Evolutionary conservation across 1,140 invertebrate species (phyloP).

Genomic region (Solenopsis invicta): DNA sequence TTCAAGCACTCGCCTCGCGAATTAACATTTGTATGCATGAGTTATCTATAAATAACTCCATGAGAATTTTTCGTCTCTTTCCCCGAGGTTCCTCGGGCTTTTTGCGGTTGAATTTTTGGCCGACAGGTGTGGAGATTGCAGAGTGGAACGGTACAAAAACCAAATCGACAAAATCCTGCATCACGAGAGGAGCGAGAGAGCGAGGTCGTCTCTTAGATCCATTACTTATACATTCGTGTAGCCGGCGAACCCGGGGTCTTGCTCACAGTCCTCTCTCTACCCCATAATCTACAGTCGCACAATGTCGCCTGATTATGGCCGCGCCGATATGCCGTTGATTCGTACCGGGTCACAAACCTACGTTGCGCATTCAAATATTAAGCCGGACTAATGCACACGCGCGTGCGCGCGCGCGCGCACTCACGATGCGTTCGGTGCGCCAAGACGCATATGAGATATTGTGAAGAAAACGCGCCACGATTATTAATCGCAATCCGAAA

Average conservation of each 20-base stretch:
- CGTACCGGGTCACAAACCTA: conserved; percentile 75
- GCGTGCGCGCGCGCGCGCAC: conserved; percentile 56
- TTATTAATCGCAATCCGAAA: conserved; percentile 33
- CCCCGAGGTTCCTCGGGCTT: background rate
- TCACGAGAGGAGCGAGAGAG: conserved; percentile 25
- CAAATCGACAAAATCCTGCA: conserved; percentile 51
- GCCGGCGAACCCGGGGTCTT: conserved; percentile 51
- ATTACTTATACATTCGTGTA: conserved; percentile 81
- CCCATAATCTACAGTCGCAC: conserved; percentile 77
- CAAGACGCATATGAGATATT: conserved; percentile 31
- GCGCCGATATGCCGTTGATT: conserved; percentile 74
- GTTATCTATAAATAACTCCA: conserved; percentile 29
- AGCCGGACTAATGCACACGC: conserved; percentile 61
- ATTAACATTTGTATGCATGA: conserved; percentile 31
- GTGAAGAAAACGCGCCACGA: conserved; percentile 21
- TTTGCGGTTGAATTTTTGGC: conserved; percentile 44
- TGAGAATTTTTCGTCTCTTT: conserved; percentile 7
- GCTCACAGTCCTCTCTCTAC: conserved; percentile 65
- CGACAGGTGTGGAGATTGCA: conserved; percentile 61
- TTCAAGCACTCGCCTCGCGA: conserved; percentile 1
- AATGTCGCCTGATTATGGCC: conserved; percentile 81
- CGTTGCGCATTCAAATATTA: conserved; percentile 82
- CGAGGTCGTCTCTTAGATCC: conserved; percentile 65
- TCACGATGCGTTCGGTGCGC: conserved; percentile 31
- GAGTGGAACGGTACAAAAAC: background rate